Conservation (phyloP, 2,888 invertebrate genomes). For the Campopleginae sp. region DNA sequence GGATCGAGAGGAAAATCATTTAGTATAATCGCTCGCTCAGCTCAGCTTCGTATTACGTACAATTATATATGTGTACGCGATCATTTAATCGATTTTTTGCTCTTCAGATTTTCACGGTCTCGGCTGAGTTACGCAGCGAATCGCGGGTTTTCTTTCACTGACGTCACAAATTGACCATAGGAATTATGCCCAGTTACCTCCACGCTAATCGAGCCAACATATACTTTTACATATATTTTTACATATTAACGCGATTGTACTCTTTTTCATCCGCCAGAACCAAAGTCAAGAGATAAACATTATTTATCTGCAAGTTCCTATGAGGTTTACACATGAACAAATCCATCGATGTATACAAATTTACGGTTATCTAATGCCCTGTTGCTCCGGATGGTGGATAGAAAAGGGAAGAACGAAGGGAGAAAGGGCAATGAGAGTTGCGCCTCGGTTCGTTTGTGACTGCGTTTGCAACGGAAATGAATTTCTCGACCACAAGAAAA, state of each 20-base stretch:
- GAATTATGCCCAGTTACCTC: constrained; percentile 75
- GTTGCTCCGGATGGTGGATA: constrained; percentile 4
- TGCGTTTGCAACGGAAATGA: neutral
- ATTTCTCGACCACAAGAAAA: neutral
- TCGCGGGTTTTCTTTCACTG: constrained; percentile 58
- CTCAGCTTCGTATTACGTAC: constrained; percentile 6
- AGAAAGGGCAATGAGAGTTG: too few species aligned
- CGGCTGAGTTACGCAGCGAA: constrained; percentile 12
- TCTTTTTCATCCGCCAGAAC: neutral
- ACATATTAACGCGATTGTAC: neutral
- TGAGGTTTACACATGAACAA: neutral
- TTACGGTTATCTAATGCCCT: constrained; percentile 72
- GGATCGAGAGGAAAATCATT: constrained; percentile 32
- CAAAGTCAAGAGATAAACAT: neutral
- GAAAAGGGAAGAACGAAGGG: too few species aligned
- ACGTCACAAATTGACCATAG: constrained; percentile 77
- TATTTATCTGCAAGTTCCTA: neutral
- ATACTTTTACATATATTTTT: neutral
- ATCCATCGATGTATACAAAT: constrained; percentile 36
- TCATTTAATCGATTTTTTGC: constrained; percentile 41
- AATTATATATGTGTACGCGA: constrained; percentile 11
- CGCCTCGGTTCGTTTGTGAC: too few species aligned
- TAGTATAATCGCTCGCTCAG: constrained; percentile 30
- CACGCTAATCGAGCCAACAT: constrained; percentile 72
- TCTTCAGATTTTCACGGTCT: constrained; percentile 53